Conservation (phyloP, 2,888 invertebrate genomes). For the Lasioglossum pauxillum region DNA sequence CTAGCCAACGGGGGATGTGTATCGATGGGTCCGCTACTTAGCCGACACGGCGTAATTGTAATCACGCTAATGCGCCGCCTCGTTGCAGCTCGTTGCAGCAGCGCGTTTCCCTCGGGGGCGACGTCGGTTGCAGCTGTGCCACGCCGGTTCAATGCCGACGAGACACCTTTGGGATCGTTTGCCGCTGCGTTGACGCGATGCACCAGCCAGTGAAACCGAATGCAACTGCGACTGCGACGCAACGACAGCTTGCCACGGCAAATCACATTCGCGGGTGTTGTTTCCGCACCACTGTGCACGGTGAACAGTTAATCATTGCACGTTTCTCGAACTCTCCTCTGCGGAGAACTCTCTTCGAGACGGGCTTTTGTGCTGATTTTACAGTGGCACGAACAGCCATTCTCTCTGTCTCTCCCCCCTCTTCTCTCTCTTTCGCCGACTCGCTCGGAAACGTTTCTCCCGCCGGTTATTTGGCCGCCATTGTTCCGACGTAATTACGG, state of each 20-base stretch:
- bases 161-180: conserved; percentile 63
- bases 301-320: conserved; percentile 52
- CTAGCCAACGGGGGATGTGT: conserved; percentile 28
- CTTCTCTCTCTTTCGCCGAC: background rate
- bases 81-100: conserved; percentile 29
- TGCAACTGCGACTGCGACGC: background rate
- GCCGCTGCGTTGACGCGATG: conserved; percentile 50
- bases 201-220: background rate
- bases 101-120: conserved; percentile 24
- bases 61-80: conserved; percentile 73
- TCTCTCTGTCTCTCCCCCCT: background rate
- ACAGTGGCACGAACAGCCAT: conserved; percentile 18
- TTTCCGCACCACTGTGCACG: conserved; percentile 44
- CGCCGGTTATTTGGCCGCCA: conserved; percentile 17
- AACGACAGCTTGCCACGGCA: conserved; percentile 25
- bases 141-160: conserved; percentile 48
- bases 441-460: background rate
- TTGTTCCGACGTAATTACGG: conserved; percentile 43
- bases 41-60: conserved; percentile 72
- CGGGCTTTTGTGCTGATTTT: conserved; percentile 42
- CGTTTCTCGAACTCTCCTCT: conserved; percentile 32
- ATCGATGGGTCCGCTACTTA: conserved; percentile 60
- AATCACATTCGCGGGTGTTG: conserved; percentile 38
- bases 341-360: background rate
- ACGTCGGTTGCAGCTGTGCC: background rate